These are phyloP conservation scores for Girardinus metallicus DNA, from an alignment of 2,797 vertebrate genomes.

Conservation along the genomic window DNA sequence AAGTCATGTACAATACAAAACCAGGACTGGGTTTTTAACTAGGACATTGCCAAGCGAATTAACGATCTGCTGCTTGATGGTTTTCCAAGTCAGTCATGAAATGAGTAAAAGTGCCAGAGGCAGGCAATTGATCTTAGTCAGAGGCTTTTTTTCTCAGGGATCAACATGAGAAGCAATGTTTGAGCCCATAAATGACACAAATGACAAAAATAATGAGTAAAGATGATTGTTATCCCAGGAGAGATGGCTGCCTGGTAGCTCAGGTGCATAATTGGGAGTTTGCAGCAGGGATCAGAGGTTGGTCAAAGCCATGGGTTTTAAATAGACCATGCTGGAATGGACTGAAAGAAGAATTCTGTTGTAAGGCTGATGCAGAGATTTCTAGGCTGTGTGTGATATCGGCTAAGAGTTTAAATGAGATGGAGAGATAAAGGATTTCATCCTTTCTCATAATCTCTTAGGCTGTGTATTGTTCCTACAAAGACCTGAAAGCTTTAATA, in stretches of 20 bases:
- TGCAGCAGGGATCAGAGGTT: not conserved
- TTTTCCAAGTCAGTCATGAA: not conserved
- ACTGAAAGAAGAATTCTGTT: not conserved
- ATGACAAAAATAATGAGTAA: constrained; percentile 1
- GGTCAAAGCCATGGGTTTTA: constrained; percentile 1
- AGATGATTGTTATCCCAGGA: not conserved
- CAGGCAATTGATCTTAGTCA: not conserved
- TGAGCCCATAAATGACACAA: not conserved
- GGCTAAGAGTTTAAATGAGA: not conserved
- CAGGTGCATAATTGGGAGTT: constrained; percentile 4
- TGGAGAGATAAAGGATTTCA: not conserved
- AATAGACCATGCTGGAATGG: not conserved
- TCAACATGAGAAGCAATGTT: not conserved
- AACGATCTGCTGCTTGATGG: not conserved
- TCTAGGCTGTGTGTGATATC: not conserved
- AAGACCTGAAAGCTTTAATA: not conserved
- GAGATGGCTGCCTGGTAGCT: constrained; percentile 3
- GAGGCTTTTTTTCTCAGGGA: not conserved
- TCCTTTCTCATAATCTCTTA: not conserved
- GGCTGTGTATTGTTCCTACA: not conserved
- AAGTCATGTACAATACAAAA: not conserved
- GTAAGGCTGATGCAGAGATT: not conserved
- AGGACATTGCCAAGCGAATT: not conserved
- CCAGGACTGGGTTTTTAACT: not conserved
- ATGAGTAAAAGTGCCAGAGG: not conserved